These are phyloP conservation scores for Scophthalmus maximus DNA, from an alignment of 2,113 vertebrate species.

Conservation along the genomic window DNA sequence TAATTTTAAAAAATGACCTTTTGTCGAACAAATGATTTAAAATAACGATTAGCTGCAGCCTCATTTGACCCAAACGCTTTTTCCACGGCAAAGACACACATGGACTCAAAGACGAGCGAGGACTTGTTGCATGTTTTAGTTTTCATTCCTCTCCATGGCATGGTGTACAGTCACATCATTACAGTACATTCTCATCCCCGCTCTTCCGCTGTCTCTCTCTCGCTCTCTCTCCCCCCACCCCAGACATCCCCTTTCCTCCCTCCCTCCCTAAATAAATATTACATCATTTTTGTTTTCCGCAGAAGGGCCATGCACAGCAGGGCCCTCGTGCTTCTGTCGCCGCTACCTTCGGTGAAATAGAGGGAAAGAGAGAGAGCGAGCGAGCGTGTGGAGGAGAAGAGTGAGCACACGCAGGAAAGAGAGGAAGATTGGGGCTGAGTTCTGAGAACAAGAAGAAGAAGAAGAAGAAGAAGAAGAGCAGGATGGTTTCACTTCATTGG, in stretches of 20 bases:
- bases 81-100: not conserved
- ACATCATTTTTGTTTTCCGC: slow-evolving; percentile 54
- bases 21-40: too few relatives aligned
- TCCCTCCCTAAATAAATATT: slow-evolving; percentile 76
- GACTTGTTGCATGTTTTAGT: slow-evolving; percentile 58
- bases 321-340: slow-evolving; percentile 62
- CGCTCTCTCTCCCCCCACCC: slow-evolving; percentile 1
- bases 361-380: slow-evolving; percentile 9
- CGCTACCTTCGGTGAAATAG: slow-evolving; percentile 27
- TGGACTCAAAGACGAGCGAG: slow-evolving; percentile 39
- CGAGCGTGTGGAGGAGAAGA: not conserved
- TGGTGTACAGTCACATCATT: slow-evolving; percentile 75
- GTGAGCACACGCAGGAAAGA: slow-evolving; percentile 3
- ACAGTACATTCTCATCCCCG: slow-evolving; percentile 71
- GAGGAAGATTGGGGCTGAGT: slow-evolving; percentile 1
- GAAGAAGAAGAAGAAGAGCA: not conserved
- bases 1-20: too few relatives aligned
- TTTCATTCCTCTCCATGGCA: slow-evolving; percentile 71
- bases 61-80: not conserved
- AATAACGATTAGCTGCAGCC: not conserved
- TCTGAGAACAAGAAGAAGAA: not conserved
- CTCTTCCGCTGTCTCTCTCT: slow-evolving; percentile 17
- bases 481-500: slow-evolving; percentile 24
- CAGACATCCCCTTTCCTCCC: not conserved
- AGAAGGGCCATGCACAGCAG: slow-evolving; percentile 78